phyloP scores from a whole-genome alignment of 2,113 vertebrate genomes.

The Hypocryptadius cinnamomeus region DNA sequence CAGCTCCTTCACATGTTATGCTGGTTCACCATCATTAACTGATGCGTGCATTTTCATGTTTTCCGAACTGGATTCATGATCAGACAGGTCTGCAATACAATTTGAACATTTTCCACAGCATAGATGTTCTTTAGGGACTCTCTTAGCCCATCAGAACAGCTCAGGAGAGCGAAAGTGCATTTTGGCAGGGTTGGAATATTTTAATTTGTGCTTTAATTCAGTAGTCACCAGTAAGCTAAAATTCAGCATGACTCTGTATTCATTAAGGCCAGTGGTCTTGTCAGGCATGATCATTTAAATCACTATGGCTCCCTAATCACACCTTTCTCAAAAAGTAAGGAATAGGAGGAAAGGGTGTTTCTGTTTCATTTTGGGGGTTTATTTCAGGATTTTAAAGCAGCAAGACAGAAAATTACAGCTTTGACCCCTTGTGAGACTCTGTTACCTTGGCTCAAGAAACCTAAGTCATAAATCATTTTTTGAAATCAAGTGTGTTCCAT shows the following conservation, averaged over 20 bases:
- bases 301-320: not conserved
- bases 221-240: not conserved
- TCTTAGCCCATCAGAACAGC: not conserved
- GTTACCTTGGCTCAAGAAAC: not conserved
- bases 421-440: not conserved
- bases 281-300: not conserved
- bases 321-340: not conserved
- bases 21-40: not conserved
- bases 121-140: not conserved
- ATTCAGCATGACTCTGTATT: not conserved
- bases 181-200: not conserved
- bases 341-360: not conserved
- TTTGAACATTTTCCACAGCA: not conserved
- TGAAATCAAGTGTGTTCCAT: not conserved
- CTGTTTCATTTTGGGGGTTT: not conserved
- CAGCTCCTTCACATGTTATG: not conserved
- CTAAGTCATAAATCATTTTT: constrained; percentile 12
- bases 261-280: not conserved
- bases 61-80: not conserved
- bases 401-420: not conserved
- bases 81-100: not conserved
- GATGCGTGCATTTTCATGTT: not conserved
- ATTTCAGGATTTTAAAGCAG: not conserved
- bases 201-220: not conserved
- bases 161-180: not conserved